A percentile compares a stretch with the other conserved stretches of the same genome.
Conservation (phyloP, 37 sponge, comb jelly and placozoan species). For the Theonella swinhoei region DNA sequence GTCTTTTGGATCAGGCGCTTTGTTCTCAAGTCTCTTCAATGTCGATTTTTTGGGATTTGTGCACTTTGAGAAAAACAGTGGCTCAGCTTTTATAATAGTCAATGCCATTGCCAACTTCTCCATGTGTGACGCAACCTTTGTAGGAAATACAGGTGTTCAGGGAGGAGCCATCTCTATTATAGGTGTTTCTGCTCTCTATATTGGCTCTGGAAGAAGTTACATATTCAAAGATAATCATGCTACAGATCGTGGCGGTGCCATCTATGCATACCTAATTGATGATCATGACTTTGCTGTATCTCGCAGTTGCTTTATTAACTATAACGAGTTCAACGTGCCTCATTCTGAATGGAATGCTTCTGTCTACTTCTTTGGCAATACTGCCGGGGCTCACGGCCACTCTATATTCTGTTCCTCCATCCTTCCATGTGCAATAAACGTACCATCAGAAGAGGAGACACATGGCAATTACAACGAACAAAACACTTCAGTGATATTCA, state of each 20-base stretch:
- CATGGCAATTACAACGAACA: background rate
- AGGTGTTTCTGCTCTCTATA: background rate
- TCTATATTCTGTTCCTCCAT: slow-evolving; percentile 36
- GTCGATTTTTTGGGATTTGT: background rate
- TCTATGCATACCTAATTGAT: background rate
- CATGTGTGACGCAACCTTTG: background rate
- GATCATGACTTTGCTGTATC: slow-evolving; percentile 5
- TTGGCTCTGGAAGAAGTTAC: background rate
- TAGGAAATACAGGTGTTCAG: background rate
- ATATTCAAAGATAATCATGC: slow-evolving; percentile 1
- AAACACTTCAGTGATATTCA: background rate
- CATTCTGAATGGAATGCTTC: background rate
- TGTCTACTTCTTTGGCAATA: background rate
- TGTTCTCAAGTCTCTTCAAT: background rate
- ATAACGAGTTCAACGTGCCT: background rate
- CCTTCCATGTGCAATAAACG: slow-evolving; percentile 20
- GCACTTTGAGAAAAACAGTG: background rate
- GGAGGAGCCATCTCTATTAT: slow-evolving; percentile 15
- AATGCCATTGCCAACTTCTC: slow-evolving; percentile 16
- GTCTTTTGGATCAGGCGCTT: background rate
- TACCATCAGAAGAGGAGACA: no score
- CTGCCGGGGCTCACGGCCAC: slow-evolving; percentile 12
- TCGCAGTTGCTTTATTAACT: slow-evolving; percentile 21
- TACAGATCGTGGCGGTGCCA: slow-evolving; percentile 18
- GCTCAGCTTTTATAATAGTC: slow-evolving; percentile 13